phyloP scores from a whole-genome alignment of 1,140 invertebrate species.

The Cotesia glomerata region DNA sequence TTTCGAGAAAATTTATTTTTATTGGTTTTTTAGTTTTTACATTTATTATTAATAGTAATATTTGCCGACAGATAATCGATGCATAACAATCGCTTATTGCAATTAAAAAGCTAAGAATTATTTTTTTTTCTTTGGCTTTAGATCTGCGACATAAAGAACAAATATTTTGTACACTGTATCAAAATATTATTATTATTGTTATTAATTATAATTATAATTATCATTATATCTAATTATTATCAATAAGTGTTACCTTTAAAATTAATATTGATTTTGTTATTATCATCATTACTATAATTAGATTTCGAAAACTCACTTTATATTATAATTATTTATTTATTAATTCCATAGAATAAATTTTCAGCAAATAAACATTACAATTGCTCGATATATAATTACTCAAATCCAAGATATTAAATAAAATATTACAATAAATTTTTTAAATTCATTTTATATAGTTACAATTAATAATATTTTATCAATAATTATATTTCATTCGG shows the following conservation, averaged over 20 bases:
- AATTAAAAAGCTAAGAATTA: slow-evolving; percentile 9
- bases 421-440: too few species aligned
- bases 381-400: too few species aligned
- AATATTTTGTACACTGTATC: slow-evolving; percentile 30
- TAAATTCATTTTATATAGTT: background rate
- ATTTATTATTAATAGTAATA: background rate
- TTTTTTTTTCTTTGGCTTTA: slow-evolving; percentile 18
- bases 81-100: slow-evolving; percentile 8
- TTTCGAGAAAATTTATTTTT: background rate
- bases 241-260: slow-evolving; percentile 36
- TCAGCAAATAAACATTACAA: too few species aligned
- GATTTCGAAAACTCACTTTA: background rate
- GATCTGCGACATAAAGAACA: slow-evolving; percentile 14
- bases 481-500: background rate
- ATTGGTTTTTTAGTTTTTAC: background rate
- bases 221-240: slow-evolving; percentile 24
- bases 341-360: background rate
- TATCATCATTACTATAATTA: background rate
- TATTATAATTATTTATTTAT: background rate
- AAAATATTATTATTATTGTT: slow-evolving; percentile 7
- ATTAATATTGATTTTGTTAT: background rate
- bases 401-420: too few species aligned
- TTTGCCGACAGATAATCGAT: background rate
- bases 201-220: slow-evolving; percentile 21
- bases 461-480: background rate